Base-by-base conservation (phyloP, 2,797 vertebrate genomes). In the Linurgus olivaceus region DNA sequence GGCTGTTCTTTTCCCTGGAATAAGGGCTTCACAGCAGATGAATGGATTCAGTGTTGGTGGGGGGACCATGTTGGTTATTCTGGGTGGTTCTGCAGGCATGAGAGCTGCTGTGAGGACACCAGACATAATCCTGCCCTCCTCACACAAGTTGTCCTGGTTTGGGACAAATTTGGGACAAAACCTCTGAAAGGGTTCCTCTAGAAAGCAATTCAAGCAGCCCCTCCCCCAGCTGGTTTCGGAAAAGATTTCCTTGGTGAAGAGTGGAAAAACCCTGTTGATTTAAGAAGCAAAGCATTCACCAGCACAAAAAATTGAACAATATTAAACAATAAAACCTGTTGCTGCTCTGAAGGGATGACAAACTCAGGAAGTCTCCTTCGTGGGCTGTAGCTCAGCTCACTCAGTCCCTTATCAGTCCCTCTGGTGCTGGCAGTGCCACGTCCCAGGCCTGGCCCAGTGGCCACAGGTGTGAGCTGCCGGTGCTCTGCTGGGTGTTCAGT, bases 341-440 rank as follows among this genome's bases (percentile, higher is more conserved):
- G 25, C 57, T 37, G 3, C 17, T 37, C 35, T 58, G 57, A 13
- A 38, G 35, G 28, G 35, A 37, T 58, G 35, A 28, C 25, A 38
- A 19, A 7, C 3, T 13, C 25, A 38, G 17, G 6, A 28, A 28
- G 25, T 12, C 10, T 17, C 24, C 55, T 58, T 7, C 0, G 0
- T 37, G 33, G 23, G 55, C 11, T 37, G 55, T 6, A 18, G 33
- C 11, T 58, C 16, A 8, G 3, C 16, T 57, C 33, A 4, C 55
- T 26, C 17, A 37, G 35, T 38, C 35, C 19, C 35, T 18, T 7
- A 19, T 28, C 35, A 28, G 24, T 58, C 35, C 35, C 35, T 58
- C 35, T 1, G 6, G 25, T 0, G 0, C 57, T 19, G 35, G 57
- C 9, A 58, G 37, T 58, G 35, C 35, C 1, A 0, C 6, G 1